Percentiles rank a stretch among this genome's conserved stretches.
Evolutionary conservation across 2,113 vertebrate species (phyloP).

Genomic region (Cyprinodon tularosa): DNA sequence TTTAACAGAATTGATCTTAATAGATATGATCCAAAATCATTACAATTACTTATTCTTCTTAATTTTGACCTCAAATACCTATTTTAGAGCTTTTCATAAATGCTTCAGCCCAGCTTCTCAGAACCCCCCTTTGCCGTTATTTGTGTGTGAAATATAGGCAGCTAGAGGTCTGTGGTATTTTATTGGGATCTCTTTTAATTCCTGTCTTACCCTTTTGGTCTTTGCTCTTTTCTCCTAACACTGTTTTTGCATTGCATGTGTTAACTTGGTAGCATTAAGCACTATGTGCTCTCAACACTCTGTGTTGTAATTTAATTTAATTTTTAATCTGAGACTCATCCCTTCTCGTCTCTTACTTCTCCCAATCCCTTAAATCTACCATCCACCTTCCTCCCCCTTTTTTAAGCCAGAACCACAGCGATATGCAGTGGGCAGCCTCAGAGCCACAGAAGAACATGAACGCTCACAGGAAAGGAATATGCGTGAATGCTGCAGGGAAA

Average conservation of each 20-base stretch:
- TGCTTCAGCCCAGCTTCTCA: constrained; percentile 87
- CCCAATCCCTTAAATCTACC: constrained; percentile 66
- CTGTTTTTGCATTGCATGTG: constrained; percentile 93
- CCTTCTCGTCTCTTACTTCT: constrained; percentile 43
- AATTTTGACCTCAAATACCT: constrained; percentile 57
- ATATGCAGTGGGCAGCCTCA: constrained; percentile 92
- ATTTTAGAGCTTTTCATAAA: constrained; percentile 78
- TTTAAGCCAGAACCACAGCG: constrained; percentile 79
- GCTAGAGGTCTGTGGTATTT: constrained; percentile 90
- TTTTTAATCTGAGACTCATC: constrained; percentile 54
- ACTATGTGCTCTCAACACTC: constrained; percentile 62
- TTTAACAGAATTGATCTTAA: not conserved
- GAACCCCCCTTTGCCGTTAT: constrained; percentile 90
- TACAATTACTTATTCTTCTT: not conserved
- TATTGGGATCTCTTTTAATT: constrained; percentile 84
- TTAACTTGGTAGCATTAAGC: constrained; percentile 88
- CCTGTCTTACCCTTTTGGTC: constrained; percentile 63
- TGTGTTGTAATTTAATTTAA: constrained; percentile 64
- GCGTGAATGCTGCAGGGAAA: constrained; percentile 17
- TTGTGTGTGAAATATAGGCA: constrained; percentile 96
- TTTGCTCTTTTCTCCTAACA: constrained; percentile 72
- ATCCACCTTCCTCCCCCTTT: constrained; percentile 75
- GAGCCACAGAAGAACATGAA: constrained; percentile 46
- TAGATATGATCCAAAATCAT: not conserved
- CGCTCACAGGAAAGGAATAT: constrained; percentile 20